Base-by-base conservation (phyloP, 1,140 invertebrate species). In the Dreissena rostriformis region DNA sequence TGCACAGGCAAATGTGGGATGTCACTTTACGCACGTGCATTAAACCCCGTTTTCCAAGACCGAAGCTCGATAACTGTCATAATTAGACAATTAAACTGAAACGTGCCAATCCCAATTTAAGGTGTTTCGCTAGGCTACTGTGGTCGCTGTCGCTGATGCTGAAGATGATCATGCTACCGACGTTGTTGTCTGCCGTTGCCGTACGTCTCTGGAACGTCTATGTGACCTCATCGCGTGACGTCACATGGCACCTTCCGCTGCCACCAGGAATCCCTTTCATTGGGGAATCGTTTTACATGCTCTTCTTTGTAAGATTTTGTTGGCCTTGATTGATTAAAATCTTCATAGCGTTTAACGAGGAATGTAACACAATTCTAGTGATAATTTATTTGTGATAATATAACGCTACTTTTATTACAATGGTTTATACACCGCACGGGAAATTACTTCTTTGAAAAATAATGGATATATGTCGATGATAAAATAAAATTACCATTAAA, bases 221-320 rank as follows among this genome's bases (percentile, higher is more conserved):
- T 39, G 39, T 83, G 12, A 15, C 55, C n/a, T 39, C n/a, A 8
- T 49, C 66, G 8, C 24, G 81, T 67, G 81, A 83, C 51, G 22
- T n/a, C n/a, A 53, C 24, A 28, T 61, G 72, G 19, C 14, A 19
- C 11, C 53, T 57, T 24, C 81, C 81, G 0, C 39, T 83, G 14
- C 81, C 81, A 0, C 81, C 81, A 11, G 81, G 81, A 22, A 52
- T 83, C 11, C 81, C 81, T 7, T 61, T 83, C 17, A 75, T 83
- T 61, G 81, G 81, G 49, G 81, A 83, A 28, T 76, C 73, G 17
- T 15, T 83, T 17, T 51, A 83, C 19, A 63, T 83, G 17, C 73
- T 83, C 5, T 22, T 75, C 2, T 55, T 17, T 12, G 81, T 83
- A 76, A 67, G 49, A 6, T 19, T 15, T 22, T 29, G 19, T n/a